Conservation (phyloP, 1,140 invertebrate genomes). For the silkworm (Bombyx mori) region ASM3026992v2 NC_085128.1:8270001-8270500, state of each 20-base stretch:
- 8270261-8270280: constrained; percentile 61
- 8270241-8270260: constrained; percentile 68
- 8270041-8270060: constrained; percentile 80
- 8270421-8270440: constrained; percentile 69
- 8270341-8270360: constrained; percentile 75
- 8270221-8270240: constrained; percentile 56
- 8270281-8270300: constrained; percentile 68
- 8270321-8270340: constrained; percentile 74
- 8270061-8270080: constrained; percentile 86
- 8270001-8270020: constrained; percentile 52
- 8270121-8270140: constrained; percentile 56
- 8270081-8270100: constrained; percentile 78
- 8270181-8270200: constrained; percentile 54
- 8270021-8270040: constrained; percentile 57
- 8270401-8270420: constrained; percentile 66
- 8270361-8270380: constrained; percentile 74
- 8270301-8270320: constrained; percentile 70
- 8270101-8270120: constrained; percentile 58
- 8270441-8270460: constrained; percentile 75
- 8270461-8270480: constrained; percentile 70
- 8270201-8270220: constrained; percentile 62
- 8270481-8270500: constrained; percentile 66
- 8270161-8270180: constrained; percentile 52
- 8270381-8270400: constrained; percentile 59
- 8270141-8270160: constrained; percentile 39